These are phyloP conservation scores for Eumacrocentrus americanus DNA, from an alignment of 2,888 invertebrate species.

Conservation along the genomic window DNA sequence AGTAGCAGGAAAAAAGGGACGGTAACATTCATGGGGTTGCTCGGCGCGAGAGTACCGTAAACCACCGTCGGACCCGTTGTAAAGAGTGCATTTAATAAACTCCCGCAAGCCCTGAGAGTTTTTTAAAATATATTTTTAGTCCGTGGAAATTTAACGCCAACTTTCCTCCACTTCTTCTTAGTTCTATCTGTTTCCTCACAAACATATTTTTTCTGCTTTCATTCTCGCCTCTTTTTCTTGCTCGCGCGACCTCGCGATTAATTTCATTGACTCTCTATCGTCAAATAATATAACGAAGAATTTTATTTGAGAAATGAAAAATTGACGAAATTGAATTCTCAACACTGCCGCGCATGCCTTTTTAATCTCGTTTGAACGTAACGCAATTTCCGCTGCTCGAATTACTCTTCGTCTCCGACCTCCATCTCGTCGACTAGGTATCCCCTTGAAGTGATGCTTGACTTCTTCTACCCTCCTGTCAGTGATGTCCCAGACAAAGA, in stretches of 20 bases:
- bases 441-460: too few relatives aligned
- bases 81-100: constrained; percentile 39
- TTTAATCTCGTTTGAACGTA: neutral
- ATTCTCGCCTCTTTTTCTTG: constrained; percentile 26
- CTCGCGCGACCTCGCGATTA: neutral
- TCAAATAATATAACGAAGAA: neutral
- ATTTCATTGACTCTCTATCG: neutral
- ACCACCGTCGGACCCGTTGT: constrained; percentile 33
- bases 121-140: constrained; percentile 26
- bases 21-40: constrained; percentile 14
- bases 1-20: neutral
- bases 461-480: too few relatives aligned
- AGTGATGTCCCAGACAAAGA: too few relatives aligned
- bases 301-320: neutral
- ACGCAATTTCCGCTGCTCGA: neutral
- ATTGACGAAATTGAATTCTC: neutral
- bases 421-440: too few relatives aligned
- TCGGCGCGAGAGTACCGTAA: constrained; percentile 30
- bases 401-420: too few relatives aligned
- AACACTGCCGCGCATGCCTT: too few relatives aligned
- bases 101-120: constrained; percentile 16
- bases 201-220: constrained; percentile 13
- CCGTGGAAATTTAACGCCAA: constrained; percentile 35
- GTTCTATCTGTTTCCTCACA: constrained; percentile 25
- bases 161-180: constrained; percentile 33